Conservation (phyloP, 2,113 vertebrate species). For the Thamnaconus septentrionalis region DNA sequence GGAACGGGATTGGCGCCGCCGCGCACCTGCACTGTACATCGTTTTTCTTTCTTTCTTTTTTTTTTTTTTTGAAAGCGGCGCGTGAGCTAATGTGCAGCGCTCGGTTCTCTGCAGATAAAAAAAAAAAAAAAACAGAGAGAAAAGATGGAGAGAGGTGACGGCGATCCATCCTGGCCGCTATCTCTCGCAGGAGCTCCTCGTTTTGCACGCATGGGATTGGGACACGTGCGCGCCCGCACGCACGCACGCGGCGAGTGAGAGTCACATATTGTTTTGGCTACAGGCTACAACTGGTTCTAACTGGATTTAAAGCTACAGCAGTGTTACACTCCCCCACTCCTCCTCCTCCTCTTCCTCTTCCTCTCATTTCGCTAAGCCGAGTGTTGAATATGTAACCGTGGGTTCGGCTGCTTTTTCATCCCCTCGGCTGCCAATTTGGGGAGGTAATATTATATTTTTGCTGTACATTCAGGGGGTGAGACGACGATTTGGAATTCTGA, state of each 20-base stretch:
- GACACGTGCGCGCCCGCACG: conserved; percentile 1
- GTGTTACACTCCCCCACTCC: neutral
- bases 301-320: conserved; percentile 72
- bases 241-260: conserved; percentile 33
- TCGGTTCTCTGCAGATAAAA: too few relatives aligned
- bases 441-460: too few relatives aligned
- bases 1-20: too few relatives aligned
- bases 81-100: too few relatives aligned
- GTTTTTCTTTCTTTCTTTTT: too few relatives aligned
- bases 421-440: conserved; percentile 1
- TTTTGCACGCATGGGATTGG: conserved; percentile 36
- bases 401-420: conserved; percentile 20
- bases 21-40: too few relatives aligned
- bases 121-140: neutral
- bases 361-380: conserved; percentile 38
- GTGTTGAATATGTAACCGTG: conserved; percentile 21
- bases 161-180: conserved; percentile 57
- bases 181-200: conserved; percentile 45
- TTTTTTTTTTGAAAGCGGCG: too few relatives aligned
- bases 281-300: conserved; percentile 72
- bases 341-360: conserved; percentile 3
- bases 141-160: conserved; percentile 34
- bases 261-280: conserved; percentile 73
- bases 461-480: too few relatives aligned
- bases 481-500: too few relatives aligned